Evolutionary conservation across 1,140 invertebrate genomes (phyloP).

Genomic region (Saccostrea echinata): DNA sequence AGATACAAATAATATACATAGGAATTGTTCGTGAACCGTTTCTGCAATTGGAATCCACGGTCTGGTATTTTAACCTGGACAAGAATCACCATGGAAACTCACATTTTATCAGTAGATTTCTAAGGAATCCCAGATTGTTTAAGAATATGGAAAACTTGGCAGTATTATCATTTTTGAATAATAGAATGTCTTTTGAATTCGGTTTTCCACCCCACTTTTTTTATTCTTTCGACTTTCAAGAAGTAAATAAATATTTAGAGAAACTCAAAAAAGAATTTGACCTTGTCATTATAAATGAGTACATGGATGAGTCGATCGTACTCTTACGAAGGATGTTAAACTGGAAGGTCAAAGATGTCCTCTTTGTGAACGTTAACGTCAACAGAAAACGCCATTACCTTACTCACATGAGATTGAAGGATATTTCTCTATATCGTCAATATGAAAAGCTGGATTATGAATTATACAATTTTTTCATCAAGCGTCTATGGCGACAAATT

Average conservation of each 20-base stretch:
- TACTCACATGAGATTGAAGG: not conserved
- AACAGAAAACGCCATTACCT: not conserved
- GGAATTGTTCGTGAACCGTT: conserved; percentile 65
- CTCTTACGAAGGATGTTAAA: conserved; percentile 80
- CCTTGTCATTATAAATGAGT: conserved; percentile 81
- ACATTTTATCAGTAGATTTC: not conserved
- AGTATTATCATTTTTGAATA: conserved; percentile 59
- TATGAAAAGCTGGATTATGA: conserved; percentile 61
- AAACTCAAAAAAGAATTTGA: conserved; percentile 74
- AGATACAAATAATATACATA: conserved; percentile 60
- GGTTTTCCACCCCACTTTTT: conserved; percentile 57
- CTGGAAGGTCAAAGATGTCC: conserved; percentile 80
- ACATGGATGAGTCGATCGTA: conserved; percentile 82
- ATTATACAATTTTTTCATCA: conserved; percentile 63
- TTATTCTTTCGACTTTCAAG: conserved; percentile 24
- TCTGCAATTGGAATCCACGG: conserved; percentile 56
- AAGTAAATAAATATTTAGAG: conserved; percentile 52
- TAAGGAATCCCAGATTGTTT: not conserved
- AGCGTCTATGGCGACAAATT: conserved; percentile 58
- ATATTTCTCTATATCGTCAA: conserved; percentile 48
- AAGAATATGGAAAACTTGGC: conserved; percentile 19
- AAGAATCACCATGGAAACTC: conserved; percentile 49
- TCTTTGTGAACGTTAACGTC: conserved; percentile 62
- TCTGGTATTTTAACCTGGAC: conserved; percentile 57
- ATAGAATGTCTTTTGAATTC: conserved; percentile 64